These are phyloP conservation scores for Cygnus buccinator DNA, from an alignment of 2,113 vertebrate species.

Conservation along the genomic window DNA sequence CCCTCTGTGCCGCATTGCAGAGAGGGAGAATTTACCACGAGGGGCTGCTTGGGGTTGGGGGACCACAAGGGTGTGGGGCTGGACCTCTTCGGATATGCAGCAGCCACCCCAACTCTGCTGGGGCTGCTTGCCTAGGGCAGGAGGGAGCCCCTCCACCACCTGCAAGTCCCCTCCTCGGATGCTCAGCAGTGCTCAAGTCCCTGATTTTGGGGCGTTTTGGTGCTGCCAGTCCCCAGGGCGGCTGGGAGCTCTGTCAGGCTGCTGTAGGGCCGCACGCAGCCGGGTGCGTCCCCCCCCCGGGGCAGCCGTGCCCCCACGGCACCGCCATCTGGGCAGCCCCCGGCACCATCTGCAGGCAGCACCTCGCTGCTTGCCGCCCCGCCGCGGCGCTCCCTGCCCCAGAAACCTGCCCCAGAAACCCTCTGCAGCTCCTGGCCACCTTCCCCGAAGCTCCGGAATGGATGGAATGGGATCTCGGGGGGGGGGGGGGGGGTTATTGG, in stretches of 20 bases:
- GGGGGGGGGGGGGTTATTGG: not conserved
- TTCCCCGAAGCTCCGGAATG: not conserved
- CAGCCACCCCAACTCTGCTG: no score
- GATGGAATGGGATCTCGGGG: no score
- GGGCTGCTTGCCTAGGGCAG: no score
- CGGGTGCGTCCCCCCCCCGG: accelerated
- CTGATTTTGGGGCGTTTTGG: not conserved
- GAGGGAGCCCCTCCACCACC: no score
- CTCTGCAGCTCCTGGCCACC: accelerated
- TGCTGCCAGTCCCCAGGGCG: not conserved
- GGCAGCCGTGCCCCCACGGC: accelerated
- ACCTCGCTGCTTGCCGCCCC: not conserved
- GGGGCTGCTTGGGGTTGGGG: no score
- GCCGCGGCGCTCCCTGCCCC: not conserved
- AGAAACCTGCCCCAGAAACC: conserved; percentile 49
- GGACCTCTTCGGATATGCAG: no score
- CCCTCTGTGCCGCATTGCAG: accelerated
- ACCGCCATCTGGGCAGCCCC: conserved; percentile 1
- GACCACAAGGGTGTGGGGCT: no score
- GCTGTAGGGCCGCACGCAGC: accelerated
- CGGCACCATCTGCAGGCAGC: accelerated
- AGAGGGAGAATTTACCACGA: no score
- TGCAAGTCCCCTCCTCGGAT: not conserved
- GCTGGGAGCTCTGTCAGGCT: accelerated
- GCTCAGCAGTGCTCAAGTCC: no score